Conservation (phyloP, 30 jellyfish, hydroid and myxozoan genomes). For the Hydra vulgaris region DNA sequence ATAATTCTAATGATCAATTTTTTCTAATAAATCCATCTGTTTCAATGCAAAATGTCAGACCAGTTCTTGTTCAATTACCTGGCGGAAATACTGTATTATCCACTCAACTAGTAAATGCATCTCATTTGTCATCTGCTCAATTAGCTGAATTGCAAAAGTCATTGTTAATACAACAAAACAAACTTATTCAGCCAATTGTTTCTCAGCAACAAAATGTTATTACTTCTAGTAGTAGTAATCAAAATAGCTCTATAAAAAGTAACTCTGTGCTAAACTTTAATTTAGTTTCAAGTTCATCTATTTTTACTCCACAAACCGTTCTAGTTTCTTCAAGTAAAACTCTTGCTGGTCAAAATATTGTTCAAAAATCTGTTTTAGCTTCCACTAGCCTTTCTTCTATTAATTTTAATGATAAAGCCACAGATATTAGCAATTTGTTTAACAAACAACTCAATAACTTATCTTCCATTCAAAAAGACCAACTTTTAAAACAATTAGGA, state of each 20-base stretch:
- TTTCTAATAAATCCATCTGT: neutral
- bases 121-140: conserved; percentile 25
- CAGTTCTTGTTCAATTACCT: conserved; percentile 27
- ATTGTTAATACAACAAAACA: neutral
- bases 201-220: neutral
- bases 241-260: neutral
- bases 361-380: neutral
- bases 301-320: neutral
- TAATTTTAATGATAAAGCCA: neutral
- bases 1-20: neutral
- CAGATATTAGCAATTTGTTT: neutral
- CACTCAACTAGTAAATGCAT: conserved; percentile 7
- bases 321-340: neutral
- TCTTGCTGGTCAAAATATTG: neutral
- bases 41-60: neutral
- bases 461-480: conserved; percentile 2
- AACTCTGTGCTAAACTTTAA: neutral
- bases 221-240: neutral
- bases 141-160: conserved; percentile 18
- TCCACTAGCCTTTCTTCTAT: neutral
- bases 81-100: conserved; percentile 9
- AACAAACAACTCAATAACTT: neutral
- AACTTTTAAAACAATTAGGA: neutral
- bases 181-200: conserved; percentile 7
- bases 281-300: neutral